phyloP scores from a whole-genome alignment of 2,113 vertebrate species.

The Stictonetta naevosa region DNA sequence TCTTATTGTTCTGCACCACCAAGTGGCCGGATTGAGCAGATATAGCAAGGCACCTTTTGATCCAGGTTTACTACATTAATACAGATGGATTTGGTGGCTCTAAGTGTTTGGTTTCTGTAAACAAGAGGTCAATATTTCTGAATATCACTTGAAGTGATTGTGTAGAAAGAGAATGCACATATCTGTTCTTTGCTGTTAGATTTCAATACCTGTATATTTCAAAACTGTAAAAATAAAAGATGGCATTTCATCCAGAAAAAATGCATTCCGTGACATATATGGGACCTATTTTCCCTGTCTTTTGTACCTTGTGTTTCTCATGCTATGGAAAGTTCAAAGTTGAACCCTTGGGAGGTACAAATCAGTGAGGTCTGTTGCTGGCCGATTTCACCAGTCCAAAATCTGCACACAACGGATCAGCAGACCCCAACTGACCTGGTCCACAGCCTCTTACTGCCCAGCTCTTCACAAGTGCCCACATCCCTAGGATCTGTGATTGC shows the following conservation, averaged over 20 bases:
- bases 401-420: not conserved
- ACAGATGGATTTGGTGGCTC: not conserved
- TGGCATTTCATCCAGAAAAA: not conserved
- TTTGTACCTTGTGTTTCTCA: not conserved
- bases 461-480: not conserved
- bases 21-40: conserved; percentile 76
- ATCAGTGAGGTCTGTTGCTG: not conserved
- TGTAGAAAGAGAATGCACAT: not conserved
- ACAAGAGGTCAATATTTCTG: not conserved
- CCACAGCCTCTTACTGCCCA: not conserved
- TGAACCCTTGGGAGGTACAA: not conserved
- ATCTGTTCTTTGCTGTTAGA: not conserved
- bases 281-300: not conserved
- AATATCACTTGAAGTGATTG: not conserved
- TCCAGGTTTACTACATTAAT: not conserved
- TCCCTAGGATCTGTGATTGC: not conserved
- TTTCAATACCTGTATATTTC: not conserved
- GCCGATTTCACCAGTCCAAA: not conserved
- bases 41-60: conserved; percentile 39
- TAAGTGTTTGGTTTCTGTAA: not conserved
- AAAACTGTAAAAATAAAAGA: not conserved
- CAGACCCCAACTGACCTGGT: not conserved
- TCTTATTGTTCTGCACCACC: conserved; percentile 84
- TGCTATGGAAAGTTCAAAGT: not conserved
- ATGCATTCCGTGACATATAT: not conserved